Evolutionary conservation across 2,113 vertebrate species (phyloP).

Genomic region (Pachypanchax playfairii): DNA sequence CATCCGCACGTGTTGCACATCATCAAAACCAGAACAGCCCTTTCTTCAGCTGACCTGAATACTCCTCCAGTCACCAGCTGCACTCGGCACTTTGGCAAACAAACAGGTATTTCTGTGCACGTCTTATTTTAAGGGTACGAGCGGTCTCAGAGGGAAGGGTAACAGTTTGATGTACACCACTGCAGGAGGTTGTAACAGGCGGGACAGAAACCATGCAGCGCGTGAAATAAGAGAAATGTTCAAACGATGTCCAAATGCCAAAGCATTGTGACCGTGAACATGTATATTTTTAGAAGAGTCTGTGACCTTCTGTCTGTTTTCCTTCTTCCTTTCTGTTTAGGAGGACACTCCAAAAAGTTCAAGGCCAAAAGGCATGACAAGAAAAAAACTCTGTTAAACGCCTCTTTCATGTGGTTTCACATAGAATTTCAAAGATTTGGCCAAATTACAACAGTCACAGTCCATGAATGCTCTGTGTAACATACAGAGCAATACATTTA

Average conservation of each 20-base stretch:
- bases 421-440: slow-evolving; percentile 39
- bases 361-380: slow-evolving; percentile 45
- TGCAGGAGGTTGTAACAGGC: slow-evolving; percentile 32
- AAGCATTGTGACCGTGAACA: slow-evolving; percentile 33
- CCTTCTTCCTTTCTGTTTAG: slow-evolving; percentile 23
- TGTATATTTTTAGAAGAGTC: slow-evolving; percentile 18
- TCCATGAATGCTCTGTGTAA: too few relatives aligned
- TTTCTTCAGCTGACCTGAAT: slow-evolving; percentile 41
- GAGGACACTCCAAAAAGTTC: slow-evolving; percentile 43
- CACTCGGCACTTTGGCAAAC: slow-evolving; percentile 32
- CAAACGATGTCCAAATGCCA: slow-evolving; percentile 38
- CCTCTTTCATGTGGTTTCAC: slow-evolving; percentile 39
- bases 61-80: slow-evolving; percentile 24
- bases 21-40: slow-evolving; percentile 12
- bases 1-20: too few relatives aligned
- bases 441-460: slow-evolving; percentile 33
- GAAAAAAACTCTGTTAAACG: slow-evolving; percentile 34
- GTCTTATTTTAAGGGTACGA: slow-evolving; percentile 47
- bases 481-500: too few relatives aligned
- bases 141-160: slow-evolving; percentile 34
- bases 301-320: background rate
- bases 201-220: slow-evolving; percentile 27
- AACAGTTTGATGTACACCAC: slow-evolving; percentile 44
- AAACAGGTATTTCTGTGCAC: slow-evolving; percentile 32
- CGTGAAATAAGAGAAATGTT: slow-evolving; percentile 27